These are phyloP conservation scores for Podarcis cretensis DNA, from an alignment of 2,113 vertebrate species.

Conservation along the genomic window DNA sequence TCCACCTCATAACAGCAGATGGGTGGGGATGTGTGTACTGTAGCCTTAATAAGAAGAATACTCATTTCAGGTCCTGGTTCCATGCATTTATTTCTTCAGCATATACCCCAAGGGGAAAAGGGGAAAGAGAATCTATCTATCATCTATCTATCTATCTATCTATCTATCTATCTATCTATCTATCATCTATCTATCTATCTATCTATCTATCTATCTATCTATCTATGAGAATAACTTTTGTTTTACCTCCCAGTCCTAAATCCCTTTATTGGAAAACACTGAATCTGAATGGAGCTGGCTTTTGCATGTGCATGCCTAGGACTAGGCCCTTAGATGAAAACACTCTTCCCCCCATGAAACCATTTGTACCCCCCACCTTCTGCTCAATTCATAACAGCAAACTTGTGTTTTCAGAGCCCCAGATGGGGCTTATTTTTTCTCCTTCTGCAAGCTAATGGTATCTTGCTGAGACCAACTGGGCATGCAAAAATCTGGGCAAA, in stretches of 20 bases:
- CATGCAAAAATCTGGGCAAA: slow-evolving; percentile 90
- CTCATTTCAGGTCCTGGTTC: neutral
- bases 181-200: too few species aligned
- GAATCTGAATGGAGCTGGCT: neutral
- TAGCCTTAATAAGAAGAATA: neutral
- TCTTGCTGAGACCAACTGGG: slow-evolving; percentile 92
- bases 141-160: too few species aligned
- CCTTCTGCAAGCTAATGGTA: slow-evolving; percentile 80
- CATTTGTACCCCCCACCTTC: slow-evolving; percentile 65
- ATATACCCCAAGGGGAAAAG: neutral
- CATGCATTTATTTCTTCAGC: neutral
- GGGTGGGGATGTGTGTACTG: neutral
- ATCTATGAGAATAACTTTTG: neutral
- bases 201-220: too few species aligned
- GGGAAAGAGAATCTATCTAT: neutral
- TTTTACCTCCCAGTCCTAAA: neutral
- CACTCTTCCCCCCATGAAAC: slow-evolving; percentile 54
- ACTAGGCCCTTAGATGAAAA: neutral
- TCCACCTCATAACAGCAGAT: too few species aligned
- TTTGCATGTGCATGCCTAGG: neutral
- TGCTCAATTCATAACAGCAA: slow-evolving; percentile 68
- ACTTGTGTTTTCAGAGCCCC: slow-evolving; percentile 74
- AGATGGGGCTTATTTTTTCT: slow-evolving; percentile 71
- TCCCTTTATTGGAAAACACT: neutral
- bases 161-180: too few species aligned